Conservation (phyloP, 2,113 vertebrate genomes). For the Corynorhinus townsendii region DNA sequence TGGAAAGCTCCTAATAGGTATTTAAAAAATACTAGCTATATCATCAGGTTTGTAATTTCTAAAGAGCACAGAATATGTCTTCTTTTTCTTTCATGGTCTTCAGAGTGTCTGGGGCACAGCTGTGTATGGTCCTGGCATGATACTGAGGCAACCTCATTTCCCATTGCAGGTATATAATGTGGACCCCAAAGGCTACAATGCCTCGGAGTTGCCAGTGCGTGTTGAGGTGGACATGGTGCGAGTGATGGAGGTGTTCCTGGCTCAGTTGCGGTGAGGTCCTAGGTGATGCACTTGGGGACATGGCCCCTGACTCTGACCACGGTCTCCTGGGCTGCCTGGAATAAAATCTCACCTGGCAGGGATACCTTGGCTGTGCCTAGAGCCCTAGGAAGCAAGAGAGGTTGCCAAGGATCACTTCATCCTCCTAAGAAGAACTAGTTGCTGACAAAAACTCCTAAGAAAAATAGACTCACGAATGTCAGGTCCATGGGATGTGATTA, state of each 20-base stretch:
- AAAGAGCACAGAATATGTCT: background rate
- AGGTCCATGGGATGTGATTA: background rate
- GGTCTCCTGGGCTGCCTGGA: background rate
- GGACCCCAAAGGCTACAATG: conserved; percentile 79
- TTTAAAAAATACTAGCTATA: background rate
- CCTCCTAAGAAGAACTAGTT: background rate
- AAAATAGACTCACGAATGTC: background rate
- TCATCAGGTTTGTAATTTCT: background rate
- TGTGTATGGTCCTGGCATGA: background rate
- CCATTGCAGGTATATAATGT: conserved; percentile 91
- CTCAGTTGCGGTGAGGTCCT: conserved; percentile 89
- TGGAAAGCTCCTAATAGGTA: background rate
- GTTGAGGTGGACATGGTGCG: conserved; percentile 90
- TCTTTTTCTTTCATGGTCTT: background rate
- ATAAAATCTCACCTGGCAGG: background rate
- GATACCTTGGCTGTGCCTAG: background rate
- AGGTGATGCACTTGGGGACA: background rate
- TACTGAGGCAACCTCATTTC: background rate
- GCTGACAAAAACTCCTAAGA: conserved; percentile 11
- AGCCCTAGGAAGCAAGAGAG: background rate
- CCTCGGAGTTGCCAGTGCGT: conserved; percentile 80
- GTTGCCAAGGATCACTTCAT: background rate
- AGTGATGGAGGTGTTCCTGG: conserved; percentile 97
- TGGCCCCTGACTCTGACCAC: background rate
- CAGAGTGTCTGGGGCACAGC: background rate